Base-by-base conservation (phyloP, 1,140 invertebrate species). In the Metaphire vulgaris region DNA sequence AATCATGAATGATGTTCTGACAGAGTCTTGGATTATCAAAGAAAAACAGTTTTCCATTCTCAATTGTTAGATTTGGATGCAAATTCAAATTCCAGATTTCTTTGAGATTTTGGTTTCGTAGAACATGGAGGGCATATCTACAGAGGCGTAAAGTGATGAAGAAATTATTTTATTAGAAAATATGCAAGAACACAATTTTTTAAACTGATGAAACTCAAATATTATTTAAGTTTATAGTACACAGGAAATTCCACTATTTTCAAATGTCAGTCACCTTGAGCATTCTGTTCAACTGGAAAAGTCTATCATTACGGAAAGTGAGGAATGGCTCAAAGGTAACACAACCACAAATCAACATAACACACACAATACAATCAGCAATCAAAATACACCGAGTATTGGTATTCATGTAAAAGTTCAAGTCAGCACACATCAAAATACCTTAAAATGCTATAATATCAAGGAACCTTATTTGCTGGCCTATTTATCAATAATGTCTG, bases 21-120 rank as follows among this genome's bases (percentile, higher is more conserved):
- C 97, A 99, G 0, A 99, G 87, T 83, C 95, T 95, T n/a, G 93
- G 92, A 86, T 99, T 99, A 82, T 93, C 92, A 81, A 98, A 95
- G 83, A 98, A 97, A 82, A 92, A 93, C 0, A 98, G 87, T 64
- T 89, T 89, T 12, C 69, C 92, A 1, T 86, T 87, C 6, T 56
- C 41, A 56, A 56, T 56, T 78, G 83, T 83, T 6, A 92, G 82
- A 29, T 82, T 82, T 33, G 80, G 80, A 16, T 83, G 78, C 15
- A 80, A 81, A 41, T 88, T 87, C 88, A 90, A 91, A 79, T 92
- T 89, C 92, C 94, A 98, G 0, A 98, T 85, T 78, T 95, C 90
- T 85, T 95, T 91, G 12, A 99, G 88, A 88, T 98, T 97, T 78
- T 91, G 91, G 87, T 98, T 99, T 83, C 97, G 95, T 76, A 92